Conservation (phyloP, 35 echinoderm and acorn worm genomes). For the Strongylocentrotus purpuratus region DNA sequence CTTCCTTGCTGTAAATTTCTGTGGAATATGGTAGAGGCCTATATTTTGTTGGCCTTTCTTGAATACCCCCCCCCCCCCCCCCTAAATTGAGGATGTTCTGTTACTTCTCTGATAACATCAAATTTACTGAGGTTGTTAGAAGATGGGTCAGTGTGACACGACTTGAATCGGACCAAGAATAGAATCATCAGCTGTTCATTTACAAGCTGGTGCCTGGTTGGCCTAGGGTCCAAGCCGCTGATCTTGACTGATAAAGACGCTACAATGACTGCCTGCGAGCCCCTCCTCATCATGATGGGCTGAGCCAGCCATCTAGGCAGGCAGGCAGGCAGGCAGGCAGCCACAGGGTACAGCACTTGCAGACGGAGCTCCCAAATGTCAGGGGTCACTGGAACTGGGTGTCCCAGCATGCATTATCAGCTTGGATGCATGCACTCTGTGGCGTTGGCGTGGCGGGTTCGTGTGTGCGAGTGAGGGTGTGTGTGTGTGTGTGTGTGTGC, state of each 20-base stretch:
- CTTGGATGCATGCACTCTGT: not conserved
- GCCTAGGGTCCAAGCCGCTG: not conserved
- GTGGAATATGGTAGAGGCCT: no score
- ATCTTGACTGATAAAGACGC: not conserved
- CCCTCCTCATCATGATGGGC: not conserved
- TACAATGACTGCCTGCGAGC: not conserved
- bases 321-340: not conserved
- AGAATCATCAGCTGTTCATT: not conserved
- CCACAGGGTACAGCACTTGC: not conserved
- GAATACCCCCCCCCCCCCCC: no score
- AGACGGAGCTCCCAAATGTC: not conserved
- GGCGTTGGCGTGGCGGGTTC: not conserved
- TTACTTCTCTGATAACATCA: not conserved
- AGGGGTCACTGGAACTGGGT: slow-evolving; percentile 6
- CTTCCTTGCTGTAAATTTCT: no score
- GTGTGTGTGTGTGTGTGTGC: slow-evolving; percentile 3
- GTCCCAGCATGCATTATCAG: slow-evolving; percentile 1
- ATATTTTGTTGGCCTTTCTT: no score
- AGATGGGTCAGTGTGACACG: not conserved
- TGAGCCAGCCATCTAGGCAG: not conserved
- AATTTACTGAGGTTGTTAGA: not conserved
- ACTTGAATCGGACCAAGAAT: not conserved
- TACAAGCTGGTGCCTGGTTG: not conserved
- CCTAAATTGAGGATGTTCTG: no score
- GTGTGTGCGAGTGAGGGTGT: not conserved